Evolutionary conservation across 1,140 invertebrate species (phyloP), one percentile per base, ranked within the genome.

Genomic region (Trissolcus basalis): DNA sequence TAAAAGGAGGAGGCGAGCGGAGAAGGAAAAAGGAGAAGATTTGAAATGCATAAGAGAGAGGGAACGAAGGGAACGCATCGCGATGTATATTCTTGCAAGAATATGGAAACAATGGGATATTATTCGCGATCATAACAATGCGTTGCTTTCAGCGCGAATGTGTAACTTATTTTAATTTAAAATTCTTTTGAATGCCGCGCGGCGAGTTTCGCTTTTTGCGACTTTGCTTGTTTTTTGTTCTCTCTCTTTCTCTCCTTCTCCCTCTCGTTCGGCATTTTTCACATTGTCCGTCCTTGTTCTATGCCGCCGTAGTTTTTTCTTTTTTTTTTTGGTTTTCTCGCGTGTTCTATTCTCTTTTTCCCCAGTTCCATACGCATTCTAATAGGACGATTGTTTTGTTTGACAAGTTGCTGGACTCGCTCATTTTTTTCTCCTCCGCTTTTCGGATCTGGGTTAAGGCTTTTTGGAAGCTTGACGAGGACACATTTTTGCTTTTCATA

Each of bases 141-240:
- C 72, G 72, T 59, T 58, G 50, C 53, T 75, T 75, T 75, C 64
- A 69, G 45, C 64, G 72, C 64, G 72, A 75, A 75, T 75, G 54
- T 75, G 64, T 75, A 75, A 75, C 72, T 75, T 75, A 75, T 75
- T 75, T 75, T 64, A 69, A 65, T 69, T 75, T 55, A 74, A 68
- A 74, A 74, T 74, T 74, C 71, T 74, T 74, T 74, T 74, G 63
- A 74, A 74, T 47, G 45, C 44, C 44, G 53, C 59, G 48, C 43
- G n/a, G n/a, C 71, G 63, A 55, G 50, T 59, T 59, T 56, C 41
- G 59, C 60, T 59, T 64, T 74, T 74, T 45, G 59, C 51, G 39
- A 63, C 51, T 33, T 36, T 50, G 55, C 51, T 41, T 47, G n/a
- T n/a, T n/a, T n/a, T n/a, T n/a, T n/a, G n/a, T n/a, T n/a, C n/a